Base-by-base conservation (phyloP, 92 coral and sea anemone species). In the Virgularia gustaviana region DNA sequence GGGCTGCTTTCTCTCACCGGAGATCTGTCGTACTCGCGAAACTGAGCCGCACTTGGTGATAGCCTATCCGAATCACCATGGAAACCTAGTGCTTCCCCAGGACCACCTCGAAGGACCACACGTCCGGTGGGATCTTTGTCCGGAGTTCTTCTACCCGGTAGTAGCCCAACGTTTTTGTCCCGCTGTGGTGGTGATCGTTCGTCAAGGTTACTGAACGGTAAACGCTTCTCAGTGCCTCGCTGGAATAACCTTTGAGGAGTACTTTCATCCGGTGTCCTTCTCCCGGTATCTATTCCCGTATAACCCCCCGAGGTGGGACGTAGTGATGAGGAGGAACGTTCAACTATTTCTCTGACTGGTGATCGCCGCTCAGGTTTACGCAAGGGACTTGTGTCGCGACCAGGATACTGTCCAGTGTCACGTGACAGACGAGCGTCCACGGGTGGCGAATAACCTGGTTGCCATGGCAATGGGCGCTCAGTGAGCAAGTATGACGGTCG, bases 381-480 rank as follows among this genome's bases (percentile, higher is more conserved):
- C 38, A 10, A 10, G 12, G 38, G 58, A 2, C 58, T 28, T 4
- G 59, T 45, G 24, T 67, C 74, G 12, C 58, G 12, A 1, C 41
- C 4, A 30, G 54, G 7, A 39, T 39, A 64, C 58, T 67, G 74
- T 5, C 58, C 36, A 30, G 38, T 15, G 44, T 67, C 74, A 24
- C 57, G 16, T 13, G 30, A 43, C 18, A 59, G 59, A 12, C 4
- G 52, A 41, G 44, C 16, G 2, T 67, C 74, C 31, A 25, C 27
- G 3, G 59, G 53, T 9, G 74, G 74, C 13, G 74, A 67, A 36
- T 45, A 35, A 53, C 59, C 28, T 13, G 74, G 74, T 67, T 43
- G 74, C 74, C 74, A 67, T 67, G 74, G 74, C 18, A 59, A 44
- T 9, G 74, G 49, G n/a, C 59, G 74, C 23, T 67, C 74, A 5